phyloP scores from a whole-genome alignment of 2,113 vertebrate species.

The Leptobrachium leishanense region DNA sequence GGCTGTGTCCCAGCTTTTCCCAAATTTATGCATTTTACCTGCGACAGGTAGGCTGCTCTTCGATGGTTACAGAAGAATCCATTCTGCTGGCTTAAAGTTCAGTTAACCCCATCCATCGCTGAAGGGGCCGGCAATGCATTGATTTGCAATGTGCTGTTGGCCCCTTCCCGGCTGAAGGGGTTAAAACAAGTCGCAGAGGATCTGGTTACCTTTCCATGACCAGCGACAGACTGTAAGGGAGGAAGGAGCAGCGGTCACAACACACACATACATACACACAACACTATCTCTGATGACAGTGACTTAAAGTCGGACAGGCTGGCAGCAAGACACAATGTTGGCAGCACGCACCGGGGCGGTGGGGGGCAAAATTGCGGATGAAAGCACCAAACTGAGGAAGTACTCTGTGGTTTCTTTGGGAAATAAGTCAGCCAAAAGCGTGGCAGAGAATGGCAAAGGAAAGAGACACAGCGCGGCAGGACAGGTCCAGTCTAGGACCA shows the following conservation, averaged over 20 bases:
- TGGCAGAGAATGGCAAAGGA: conserved; percentile 70
- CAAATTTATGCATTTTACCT: conserved; percentile 11
- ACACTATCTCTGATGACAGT: conserved; percentile 54
- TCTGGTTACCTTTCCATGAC: conserved; percentile 81
- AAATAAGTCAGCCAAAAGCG: conserved; percentile 66
- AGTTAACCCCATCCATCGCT: conserved; percentile 51
- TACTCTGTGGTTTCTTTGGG: conserved; percentile 74
- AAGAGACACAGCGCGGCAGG: conserved; percentile 56
- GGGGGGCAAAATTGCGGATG: conserved; percentile 66
- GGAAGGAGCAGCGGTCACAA: conserved; percentile 58
- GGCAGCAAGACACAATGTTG: conserved; percentile 69
- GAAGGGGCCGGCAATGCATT: conserved; percentile 31
- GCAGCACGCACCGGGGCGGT: conserved; percentile 78
- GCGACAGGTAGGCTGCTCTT: conserved; percentile 11
- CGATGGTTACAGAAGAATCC: conserved; percentile 64
- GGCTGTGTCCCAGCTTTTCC: neutral
- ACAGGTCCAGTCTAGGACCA: conserved; percentile 66
- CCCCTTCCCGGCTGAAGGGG: conserved; percentile 24
- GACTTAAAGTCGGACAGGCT: conserved; percentile 18
- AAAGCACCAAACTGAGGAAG: conserved; percentile 68
- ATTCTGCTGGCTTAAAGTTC: conserved; percentile 61
- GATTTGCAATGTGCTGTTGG: conserved; percentile 32
- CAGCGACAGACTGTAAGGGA: conserved; percentile 74
- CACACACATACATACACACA: conserved; percentile 10
- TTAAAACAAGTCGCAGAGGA: conserved; percentile 59